Evolutionary conservation across 2,113 vertebrate genomes (phyloP).

Genomic region (Miniopterus natalensis): DNA sequence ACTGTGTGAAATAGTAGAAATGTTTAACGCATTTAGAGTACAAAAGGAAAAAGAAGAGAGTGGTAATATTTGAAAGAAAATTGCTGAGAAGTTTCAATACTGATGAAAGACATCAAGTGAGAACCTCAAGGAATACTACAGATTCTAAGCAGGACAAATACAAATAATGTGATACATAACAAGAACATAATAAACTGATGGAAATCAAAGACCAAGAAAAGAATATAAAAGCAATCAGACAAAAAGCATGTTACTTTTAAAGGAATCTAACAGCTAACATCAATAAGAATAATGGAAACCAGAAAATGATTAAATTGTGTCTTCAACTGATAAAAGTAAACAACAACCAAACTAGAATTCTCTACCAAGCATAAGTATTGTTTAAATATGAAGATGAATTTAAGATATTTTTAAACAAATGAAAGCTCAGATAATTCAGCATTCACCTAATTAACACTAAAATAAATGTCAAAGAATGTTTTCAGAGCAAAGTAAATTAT

Average conservation of each 20-base stretch:
- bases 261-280: neutral
- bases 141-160: neutral
- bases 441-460: neutral
- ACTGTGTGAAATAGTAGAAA: neutral
- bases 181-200: neutral
- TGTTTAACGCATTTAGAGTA: neutral
- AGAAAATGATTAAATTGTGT: neutral
- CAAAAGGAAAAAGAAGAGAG: neutral
- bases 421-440: neutral
- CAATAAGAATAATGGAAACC: neutral
- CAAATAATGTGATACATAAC: neutral
- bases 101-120: neutral
- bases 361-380: neutral
- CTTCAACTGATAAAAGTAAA: neutral
- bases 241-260: neutral
- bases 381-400: neutral
- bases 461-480: neutral
- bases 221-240: neutral
- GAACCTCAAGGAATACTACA: neutral
- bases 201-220: neutral
- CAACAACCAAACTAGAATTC: neutral
- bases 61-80: neutral
- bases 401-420: neutral
- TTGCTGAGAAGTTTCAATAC: neutral
- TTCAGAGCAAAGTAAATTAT: neutral